Evolutionary conservation across 2,797 vertebrate species (phyloP), one percentile per base, ranked within the genome.

Genomic region (Anguilla megastoma): DNA sequence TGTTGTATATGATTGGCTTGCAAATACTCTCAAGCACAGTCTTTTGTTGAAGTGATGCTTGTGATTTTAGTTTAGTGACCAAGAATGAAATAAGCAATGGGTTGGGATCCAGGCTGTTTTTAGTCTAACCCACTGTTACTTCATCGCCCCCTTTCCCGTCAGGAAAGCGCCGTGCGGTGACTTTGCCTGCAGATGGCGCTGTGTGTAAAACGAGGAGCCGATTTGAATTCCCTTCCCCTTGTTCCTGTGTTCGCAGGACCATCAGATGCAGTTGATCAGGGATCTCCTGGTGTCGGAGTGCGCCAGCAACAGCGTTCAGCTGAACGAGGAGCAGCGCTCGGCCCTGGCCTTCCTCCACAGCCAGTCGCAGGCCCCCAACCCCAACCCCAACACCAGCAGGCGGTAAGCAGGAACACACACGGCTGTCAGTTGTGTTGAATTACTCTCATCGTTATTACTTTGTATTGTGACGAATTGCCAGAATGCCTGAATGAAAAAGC

Each of bases 241-340:
- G 84, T 50, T 21, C 10, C 89, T 89, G 89, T 89, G 87, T 16
- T 89, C 86, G 0, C 94, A 99, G 98, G 98, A 99, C 91, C 94
- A 97, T 90, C 99, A 99, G 89, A 97, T 99, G 86, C 98, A 98
- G 93, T 94, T 99, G 93, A 99, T 99, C 76, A 95, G 97, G 86
- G 99, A 99, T 90, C 96, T 99, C 88, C 95, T 99, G 91, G 97
- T 97, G 93, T 97, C 96, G 2, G 99, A 99, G 93, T 95, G 97
- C 9, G 97, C 98, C 0, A 95, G 96, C 66, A 97, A 96, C 92
- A 99, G 98, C 90, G 98, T 99, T 93, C 97, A 98, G 93, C 96
- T 99, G 71, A 99, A 97, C 0, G 98, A 98, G 83, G 98, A 99
- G 89, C 99, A 99, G 93, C 98, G 96, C 58, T 98, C 97, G 3